Conservation (phyloP, 2,888 invertebrate species). For the Ephialtes manifestator region DNA sequence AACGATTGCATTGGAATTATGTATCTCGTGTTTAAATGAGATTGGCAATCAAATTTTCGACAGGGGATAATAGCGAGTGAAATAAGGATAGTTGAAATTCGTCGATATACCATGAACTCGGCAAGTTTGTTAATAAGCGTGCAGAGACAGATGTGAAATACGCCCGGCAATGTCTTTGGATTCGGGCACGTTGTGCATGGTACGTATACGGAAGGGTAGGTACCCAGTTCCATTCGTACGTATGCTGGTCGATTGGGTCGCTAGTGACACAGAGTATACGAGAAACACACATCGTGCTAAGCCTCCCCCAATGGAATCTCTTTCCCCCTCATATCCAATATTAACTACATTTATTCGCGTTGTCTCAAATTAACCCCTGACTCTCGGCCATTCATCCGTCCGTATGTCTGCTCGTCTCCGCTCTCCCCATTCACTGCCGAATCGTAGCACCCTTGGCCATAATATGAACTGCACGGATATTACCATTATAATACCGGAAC, state of each 20-base stretch:
- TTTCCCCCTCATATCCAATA: slow-evolving; percentile 79
- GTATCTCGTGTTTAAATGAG: slow-evolving; percentile 44
- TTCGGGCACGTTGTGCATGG: slow-evolving; percentile 72
- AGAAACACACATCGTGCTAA: slow-evolving; percentile 70
- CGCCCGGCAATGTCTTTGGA: slow-evolving; percentile 76
- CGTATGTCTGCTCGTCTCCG: slow-evolving; percentile 69
- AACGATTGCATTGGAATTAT: not conserved
- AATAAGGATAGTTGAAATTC: slow-evolving; percentile 32
- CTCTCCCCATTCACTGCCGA: slow-evolving; percentile 47
- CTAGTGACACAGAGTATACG: slow-evolving; percentile 76
- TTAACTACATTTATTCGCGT: slow-evolving; percentile 86
- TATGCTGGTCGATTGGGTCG: slow-evolving; percentile 56
- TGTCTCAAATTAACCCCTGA: slow-evolving; percentile 85
- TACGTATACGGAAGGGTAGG: slow-evolving; percentile 47
- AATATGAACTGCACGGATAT: slow-evolving; percentile 80
- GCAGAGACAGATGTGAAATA: slow-evolving; percentile 80
- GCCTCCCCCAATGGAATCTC: slow-evolving; percentile 70
- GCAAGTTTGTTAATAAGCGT: slow-evolving; percentile 74
- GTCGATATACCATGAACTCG: slow-evolving; percentile 44
- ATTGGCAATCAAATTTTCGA: slow-evolving; percentile 49
- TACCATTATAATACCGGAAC: slow-evolving; percentile 78
- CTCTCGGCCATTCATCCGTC: slow-evolving; percentile 72
- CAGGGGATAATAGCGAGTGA: slow-evolving; percentile 51
- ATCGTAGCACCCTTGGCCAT: slow-evolving; percentile 67
- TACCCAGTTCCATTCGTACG: slow-evolving; percentile 49